These are phyloP conservation scores for Halcyon senegalensis DNA, from an alignment of 2,113 vertebrate genomes.

Conservation along the genomic window DNA sequence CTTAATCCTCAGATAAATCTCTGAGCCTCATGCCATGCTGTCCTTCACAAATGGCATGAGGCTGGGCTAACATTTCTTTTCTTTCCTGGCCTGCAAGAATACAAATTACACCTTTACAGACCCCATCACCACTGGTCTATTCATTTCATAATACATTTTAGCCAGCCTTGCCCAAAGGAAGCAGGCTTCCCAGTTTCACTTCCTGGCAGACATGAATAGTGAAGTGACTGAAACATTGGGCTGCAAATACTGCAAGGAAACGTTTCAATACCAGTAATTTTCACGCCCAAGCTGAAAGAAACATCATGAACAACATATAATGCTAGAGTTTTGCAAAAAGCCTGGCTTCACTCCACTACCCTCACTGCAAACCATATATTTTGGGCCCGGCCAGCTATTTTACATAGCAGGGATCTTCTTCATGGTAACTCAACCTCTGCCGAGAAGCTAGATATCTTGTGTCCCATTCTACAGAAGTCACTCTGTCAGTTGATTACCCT, in stretches of 20 bases:
- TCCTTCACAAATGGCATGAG: rapidly evolving
- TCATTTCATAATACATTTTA: neutral
- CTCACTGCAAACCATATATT: neutral
- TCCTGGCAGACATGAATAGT: neutral
- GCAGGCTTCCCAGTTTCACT: neutral
- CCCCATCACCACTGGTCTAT: neutral
- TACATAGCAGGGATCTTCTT: neutral
- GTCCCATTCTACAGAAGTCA: rapidly evolving
- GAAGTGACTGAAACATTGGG: neutral
- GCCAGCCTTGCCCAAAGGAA: neutral
- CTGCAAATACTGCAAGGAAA: neutral
- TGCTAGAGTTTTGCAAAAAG: neutral
- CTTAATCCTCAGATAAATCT: conserved; percentile 24
- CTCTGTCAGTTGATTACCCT: neutral
- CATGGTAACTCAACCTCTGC: neutral
- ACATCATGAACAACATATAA: neutral
- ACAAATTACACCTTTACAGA: neutral
- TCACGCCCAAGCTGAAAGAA: neutral
- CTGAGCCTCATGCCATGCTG: neutral
- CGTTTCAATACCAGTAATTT: neutral
- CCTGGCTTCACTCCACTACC: neutral
- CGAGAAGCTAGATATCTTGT: neutral
- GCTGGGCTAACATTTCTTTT: neutral
- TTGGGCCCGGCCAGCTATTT: neutral
- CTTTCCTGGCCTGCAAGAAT: neutral